These are phyloP conservation scores for Drosophila mercatorum DNA, from an alignment of 2,888 invertebrate genomes.

Conservation along the genomic window DNA sequence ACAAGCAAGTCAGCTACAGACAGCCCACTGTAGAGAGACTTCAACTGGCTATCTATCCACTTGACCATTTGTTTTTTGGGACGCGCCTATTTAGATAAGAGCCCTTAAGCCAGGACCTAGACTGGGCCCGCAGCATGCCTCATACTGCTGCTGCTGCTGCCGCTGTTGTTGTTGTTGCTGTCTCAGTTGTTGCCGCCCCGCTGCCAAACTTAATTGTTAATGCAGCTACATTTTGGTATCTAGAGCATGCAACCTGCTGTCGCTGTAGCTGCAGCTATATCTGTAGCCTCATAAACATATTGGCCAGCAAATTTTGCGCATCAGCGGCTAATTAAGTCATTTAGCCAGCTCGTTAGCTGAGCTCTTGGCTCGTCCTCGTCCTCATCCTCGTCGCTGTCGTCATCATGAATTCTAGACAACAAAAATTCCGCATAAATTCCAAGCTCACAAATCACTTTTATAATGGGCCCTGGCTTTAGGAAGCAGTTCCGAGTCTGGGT, in stretches of 20 bases:
- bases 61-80: conserved; percentile 79
- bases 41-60: conserved; percentile 64
- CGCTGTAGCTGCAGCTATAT: conserved; percentile 22
- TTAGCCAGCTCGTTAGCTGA: conserved; percentile 71
- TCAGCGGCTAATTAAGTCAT: conserved; percentile 74
- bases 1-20: conserved; percentile 33
- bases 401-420: conserved; percentile 44
- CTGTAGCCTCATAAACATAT: conserved; percentile 57
- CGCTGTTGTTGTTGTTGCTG: conserved; percentile 8
- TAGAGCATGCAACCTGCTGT: conserved; percentile 33
- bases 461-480: conserved; percentile 52
- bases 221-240: conserved; percentile 54
- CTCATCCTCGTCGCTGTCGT: neutral
- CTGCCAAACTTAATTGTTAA: conserved; percentile 64
- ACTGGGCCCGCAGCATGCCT: conserved; percentile 49
- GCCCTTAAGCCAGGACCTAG: conserved; percentile 22
- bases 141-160: conserved; percentile 1
- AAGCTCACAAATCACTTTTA: conserved; percentile 74
- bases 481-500: conserved; percentile 15
- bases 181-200: conserved; percentile 37
- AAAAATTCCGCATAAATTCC: conserved; percentile 65
- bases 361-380: conserved; percentile 6
- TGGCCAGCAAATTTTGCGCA: conserved; percentile 39
- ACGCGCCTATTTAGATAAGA: conserved; percentile 79
- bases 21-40: neutral